phyloP scores from a whole-genome alignment of 2,113 vertebrate species.

The Acanthisitta chloris region DNA sequence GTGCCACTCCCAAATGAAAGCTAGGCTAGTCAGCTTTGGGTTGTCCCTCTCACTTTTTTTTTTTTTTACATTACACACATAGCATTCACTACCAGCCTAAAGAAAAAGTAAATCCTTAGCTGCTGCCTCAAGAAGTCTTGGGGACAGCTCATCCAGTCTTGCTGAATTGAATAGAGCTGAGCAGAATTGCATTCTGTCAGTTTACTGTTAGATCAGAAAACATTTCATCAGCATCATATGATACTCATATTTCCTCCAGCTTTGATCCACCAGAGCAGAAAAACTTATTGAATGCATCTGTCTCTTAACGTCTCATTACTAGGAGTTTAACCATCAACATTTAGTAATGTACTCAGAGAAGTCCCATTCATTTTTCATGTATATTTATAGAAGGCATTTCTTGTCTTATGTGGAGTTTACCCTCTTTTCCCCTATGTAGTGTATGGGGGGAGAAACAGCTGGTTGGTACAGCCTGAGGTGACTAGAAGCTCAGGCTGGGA shows the following conservation, averaged over 20 bases:
- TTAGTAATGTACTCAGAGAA: constrained; percentile 42
- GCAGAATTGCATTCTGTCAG: background rate
- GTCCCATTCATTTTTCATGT: background rate
- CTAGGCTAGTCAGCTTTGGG: background rate
- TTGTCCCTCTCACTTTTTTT: background rate
- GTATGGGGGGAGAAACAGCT: background rate
- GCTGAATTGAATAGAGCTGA: background rate
- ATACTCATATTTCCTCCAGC: constrained; percentile 31
- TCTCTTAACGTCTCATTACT: constrained; percentile 30
- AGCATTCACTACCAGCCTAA: background rate
- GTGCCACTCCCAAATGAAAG: background rate
- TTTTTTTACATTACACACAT: background rate
- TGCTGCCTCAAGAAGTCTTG: background rate
- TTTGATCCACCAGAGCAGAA: constrained; percentile 51
- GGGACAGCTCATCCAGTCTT: background rate
- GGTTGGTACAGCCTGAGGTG: background rate
- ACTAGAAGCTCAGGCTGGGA: background rate
- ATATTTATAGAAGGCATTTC: background rate
- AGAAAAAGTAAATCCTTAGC: background rate
- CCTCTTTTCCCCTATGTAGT: background rate
- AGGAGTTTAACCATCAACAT: constrained; percentile 44
- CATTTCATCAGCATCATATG: constrained; percentile 32
- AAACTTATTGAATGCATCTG: constrained; percentile 51
- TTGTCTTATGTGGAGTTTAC: background rate
- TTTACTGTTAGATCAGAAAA: constrained; percentile 29